These are phyloP conservation scores for Stegana nigrithorax DNA, from an alignment of 2,888 invertebrate species.

Conservation along the genomic window DNA sequence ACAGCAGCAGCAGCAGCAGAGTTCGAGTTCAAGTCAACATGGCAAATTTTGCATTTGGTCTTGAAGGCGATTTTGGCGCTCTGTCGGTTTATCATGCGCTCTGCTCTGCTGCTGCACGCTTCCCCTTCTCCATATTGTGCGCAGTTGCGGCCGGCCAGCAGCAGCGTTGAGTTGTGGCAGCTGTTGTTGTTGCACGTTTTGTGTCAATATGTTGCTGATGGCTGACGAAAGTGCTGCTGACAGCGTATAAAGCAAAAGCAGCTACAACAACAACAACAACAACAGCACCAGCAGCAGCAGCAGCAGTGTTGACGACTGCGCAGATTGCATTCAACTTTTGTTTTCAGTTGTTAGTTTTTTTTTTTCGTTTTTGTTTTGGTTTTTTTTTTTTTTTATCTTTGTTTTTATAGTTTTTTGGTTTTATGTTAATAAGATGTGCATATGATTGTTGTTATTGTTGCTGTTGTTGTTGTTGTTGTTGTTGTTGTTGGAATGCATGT, in stretches of 20 bases:
- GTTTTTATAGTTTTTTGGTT: too few species aligned
- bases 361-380: background rate
- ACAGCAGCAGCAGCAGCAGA: constrained; percentile 37
- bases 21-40: constrained; percentile 64
- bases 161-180: too few species aligned
- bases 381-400: too few species aligned
- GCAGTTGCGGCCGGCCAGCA: constrained; percentile 21
- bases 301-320: constrained; percentile 14
- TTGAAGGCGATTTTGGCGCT: background rate
- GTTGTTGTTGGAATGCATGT: too few species aligned
- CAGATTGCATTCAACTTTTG: background rate
- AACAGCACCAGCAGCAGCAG: constrained; percentile 21
- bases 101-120: background rate
- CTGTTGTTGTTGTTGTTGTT: too few species aligned
- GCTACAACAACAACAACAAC: constrained; percentile 27
- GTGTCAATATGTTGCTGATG: constrained; percentile 28
- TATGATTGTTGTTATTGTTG: too few species aligned
- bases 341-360: background rate
- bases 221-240: constrained; percentile 30
- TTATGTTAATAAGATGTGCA: too few species aligned
- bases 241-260: too few species aligned
- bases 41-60: constrained; percentile 19
- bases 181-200: constrained; percentile 18
- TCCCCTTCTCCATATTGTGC: background rate
- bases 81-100: background rate